A percentile compares a stretch with the other conserved stretches of the same genome.
These are phyloP conservation scores for Cyclophora albipunctata DNA, from an alignment of 2,888 invertebrate species.

Conservation along the genomic window DNA sequence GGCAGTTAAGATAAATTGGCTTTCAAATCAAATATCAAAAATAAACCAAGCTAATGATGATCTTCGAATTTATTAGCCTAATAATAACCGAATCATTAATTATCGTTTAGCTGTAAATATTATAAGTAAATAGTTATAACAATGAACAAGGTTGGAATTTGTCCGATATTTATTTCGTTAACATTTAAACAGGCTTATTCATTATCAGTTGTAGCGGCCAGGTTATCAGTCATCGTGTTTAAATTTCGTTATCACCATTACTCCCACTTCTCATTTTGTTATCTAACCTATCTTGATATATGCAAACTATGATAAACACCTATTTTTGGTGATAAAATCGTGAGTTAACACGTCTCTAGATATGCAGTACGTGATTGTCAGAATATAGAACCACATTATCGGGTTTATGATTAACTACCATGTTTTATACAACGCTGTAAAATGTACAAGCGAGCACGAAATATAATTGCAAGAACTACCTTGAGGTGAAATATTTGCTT, in stretches of 20 bases:
- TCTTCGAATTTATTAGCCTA: conserved; percentile 5
- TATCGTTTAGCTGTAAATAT: no score
- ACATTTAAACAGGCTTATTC: no score
- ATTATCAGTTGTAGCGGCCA: conserved; percentile 60
- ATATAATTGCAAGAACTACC: conserved; percentile 21
- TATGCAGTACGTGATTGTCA: conserved; percentile 34
- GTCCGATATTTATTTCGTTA: no score
- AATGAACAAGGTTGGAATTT: no score
- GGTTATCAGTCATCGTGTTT: conserved; percentile 68
- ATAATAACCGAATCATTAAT: conserved; percentile 1
- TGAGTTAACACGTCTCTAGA: conserved; percentile 25
- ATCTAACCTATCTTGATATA: conserved; percentile 44
- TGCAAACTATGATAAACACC: conserved; percentile 43
- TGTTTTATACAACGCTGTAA: no score
- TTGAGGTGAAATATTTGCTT: conserved; percentile 31
- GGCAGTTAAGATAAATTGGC: background rate
- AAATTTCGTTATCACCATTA: conserved; percentile 55
- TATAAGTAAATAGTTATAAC: no score
- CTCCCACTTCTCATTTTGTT: conserved; percentile 46
- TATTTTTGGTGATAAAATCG: conserved; percentile 46
- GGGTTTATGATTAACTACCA: background rate
- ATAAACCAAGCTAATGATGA: conserved; percentile 7
- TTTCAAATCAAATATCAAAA: conserved; percentile 5
- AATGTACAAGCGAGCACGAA: no score
- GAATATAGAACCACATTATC: conserved; percentile 12